A percentile compares a stretch with the other conserved stretches of the same genome.
Evolutionary conservation across 1,140 invertebrate genomes (phyloP).

Genomic region (Octopus sinensis): DNA sequence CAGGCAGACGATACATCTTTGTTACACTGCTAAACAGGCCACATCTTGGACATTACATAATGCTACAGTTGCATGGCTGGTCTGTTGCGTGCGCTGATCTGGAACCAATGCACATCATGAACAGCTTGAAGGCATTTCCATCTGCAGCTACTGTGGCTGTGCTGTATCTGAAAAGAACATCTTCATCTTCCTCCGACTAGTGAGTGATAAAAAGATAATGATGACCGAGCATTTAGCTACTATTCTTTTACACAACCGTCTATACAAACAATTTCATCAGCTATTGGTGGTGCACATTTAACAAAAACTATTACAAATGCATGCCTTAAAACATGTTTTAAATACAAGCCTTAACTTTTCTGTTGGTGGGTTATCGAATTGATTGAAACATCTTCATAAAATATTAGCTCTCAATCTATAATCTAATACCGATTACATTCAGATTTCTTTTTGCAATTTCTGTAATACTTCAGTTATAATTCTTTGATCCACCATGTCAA

Average conservation of each 20-base stretch:
- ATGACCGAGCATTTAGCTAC: background rate
- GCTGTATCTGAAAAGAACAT: constrained; percentile 1
- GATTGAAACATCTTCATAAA: no score
- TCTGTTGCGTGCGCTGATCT: background rate
- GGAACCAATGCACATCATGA: background rate
- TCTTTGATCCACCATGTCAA: no score
- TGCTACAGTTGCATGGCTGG: background rate
- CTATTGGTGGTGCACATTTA: constrained; percentile 10
- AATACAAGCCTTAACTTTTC: no score
- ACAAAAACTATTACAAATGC: constrained; percentile 6
- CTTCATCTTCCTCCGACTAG: background rate
- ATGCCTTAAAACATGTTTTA: constrained; percentile 11
- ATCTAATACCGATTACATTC: no score
- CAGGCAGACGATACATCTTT: constrained; percentile 9
- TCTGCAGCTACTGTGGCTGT: background rate
- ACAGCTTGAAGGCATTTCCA: background rate
- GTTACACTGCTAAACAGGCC: constrained; percentile 1
- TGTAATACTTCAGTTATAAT: no score
- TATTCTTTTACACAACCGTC: constrained; percentile 1
- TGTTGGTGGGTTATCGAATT: no score
- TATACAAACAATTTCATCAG: constrained; percentile 1
- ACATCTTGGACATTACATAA: background rate
- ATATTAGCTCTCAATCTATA: no score
- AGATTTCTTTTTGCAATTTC: no score
- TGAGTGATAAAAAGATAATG: background rate